Conservation (phyloP, 2,888 invertebrate genomes). For the Malachius bipustulatus region DNA sequence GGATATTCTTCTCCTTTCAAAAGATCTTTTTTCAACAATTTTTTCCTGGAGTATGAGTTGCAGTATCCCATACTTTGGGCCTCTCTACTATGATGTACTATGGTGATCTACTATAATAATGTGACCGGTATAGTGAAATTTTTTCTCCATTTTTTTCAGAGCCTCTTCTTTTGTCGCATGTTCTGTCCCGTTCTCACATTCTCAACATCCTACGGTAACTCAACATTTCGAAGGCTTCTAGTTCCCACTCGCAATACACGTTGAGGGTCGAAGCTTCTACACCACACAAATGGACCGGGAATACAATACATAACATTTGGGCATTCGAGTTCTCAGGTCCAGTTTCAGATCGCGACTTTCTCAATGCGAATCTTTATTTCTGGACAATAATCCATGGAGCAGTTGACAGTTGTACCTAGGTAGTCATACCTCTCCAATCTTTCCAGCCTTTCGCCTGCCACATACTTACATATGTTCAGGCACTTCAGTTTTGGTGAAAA, state of each 20-base stretch:
- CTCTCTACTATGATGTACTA: too few species aligned
- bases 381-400: too few species aligned
- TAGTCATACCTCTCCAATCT: constrained; percentile 5
- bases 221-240: constrained; percentile 9
- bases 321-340: neutral
- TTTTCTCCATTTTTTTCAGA: too few species aligned
- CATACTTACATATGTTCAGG: neutral
- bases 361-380: too few species aligned
- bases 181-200: constrained; percentile 3
- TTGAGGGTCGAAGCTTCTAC: neutral
- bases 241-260: neutral
- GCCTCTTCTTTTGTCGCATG: constrained; percentile 4
- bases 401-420: constrained; percentile 4
- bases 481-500: neutral
- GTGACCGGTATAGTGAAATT: too few species aligned
- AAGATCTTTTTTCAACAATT: too few species aligned
- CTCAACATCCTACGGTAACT: neutral
- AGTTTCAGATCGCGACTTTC: too few species aligned
- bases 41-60: too few species aligned
- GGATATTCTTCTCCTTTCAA: too few species aligned
- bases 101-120: too few species aligned
- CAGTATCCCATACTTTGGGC: too few species aligned
- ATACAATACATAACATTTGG: neutral
- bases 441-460: constrained; percentile 4
- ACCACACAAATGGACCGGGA: too few species aligned